Percentiles rank a stretch among this genome's conserved stretches.
Conservation (phyloP, 2,888 invertebrate species). For the Clistopyga incitator region DNA sequence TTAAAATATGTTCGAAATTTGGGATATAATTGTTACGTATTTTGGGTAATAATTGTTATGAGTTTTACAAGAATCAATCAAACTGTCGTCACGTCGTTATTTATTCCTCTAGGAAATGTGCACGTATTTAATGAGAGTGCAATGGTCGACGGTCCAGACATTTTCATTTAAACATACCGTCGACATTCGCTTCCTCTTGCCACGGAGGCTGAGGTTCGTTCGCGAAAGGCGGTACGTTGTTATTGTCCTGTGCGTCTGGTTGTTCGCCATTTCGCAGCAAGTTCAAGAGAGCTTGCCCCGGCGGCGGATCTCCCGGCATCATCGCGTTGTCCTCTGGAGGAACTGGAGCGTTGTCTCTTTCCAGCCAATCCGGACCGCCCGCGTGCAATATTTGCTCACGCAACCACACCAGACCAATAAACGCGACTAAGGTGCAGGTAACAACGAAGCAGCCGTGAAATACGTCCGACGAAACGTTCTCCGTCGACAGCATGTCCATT, state of each 20-base stretch:
- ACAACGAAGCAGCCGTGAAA: conserved; percentile 99
- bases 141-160: not conserved
- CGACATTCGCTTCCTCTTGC: conserved; percentile 77
- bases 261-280: conserved; percentile 73
- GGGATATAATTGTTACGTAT: too few species aligned
- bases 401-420: conserved; percentile 98
- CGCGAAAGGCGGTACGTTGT: conserved; percentile 82
- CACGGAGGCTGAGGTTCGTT: conserved; percentile 79
- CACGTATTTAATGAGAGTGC: not conserved
- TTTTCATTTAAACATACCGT: conserved; percentile 67
- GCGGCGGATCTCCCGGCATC: conserved; percentile 83
- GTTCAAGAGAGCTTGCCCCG: conserved; percentile 58
- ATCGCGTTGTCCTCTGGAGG: conserved; percentile 85
- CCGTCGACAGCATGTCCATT: conserved; percentile 96
- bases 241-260: conserved; percentile 81
- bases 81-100: too few species aligned
- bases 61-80: too few species aligned
- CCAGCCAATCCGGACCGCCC: conserved; percentile 98
- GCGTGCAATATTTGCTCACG: conserved; percentile 99
- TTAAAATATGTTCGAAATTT: too few species aligned
- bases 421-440: conserved; percentile 97
- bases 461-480: conserved; percentile 96
- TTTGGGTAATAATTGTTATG: too few species aligned
- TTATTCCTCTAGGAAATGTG: not conserved
- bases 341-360: conserved; percentile 86